These are phyloP conservation scores for Meteorus sp. DNA, from an alignment of 1,140 invertebrate genomes.

Conservation along the genomic window DNA sequence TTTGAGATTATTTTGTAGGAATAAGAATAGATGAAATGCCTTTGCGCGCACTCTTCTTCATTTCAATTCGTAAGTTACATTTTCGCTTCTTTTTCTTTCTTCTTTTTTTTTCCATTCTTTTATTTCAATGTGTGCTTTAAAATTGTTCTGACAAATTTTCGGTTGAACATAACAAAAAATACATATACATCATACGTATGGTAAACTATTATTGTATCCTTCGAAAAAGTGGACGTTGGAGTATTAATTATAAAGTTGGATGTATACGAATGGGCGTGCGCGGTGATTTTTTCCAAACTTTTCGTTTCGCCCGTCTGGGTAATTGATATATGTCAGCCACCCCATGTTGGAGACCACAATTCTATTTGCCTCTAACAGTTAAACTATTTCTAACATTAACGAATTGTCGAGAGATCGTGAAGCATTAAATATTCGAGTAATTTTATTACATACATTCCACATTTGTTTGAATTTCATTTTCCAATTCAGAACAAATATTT, in stretches of 20 bases:
- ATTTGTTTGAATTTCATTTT: constrained; percentile 8
- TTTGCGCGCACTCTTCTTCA: constrained; percentile 6
- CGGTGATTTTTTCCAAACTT: constrained; percentile 20
- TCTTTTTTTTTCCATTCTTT: neutral
- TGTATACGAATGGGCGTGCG: neutral
- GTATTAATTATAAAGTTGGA: constrained; percentile 15
- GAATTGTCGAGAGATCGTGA: constrained; percentile 17
- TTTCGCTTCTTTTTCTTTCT: neutral
- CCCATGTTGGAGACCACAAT: constrained; percentile 11
- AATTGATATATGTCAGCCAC: constrained; percentile 12
- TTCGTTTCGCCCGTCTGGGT: constrained; percentile 9
- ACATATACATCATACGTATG: neutral
- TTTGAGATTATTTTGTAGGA: constrained; percentile 27
- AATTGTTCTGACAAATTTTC: neutral
- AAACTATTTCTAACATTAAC: constrained; percentile 21
- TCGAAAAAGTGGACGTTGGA: neutral
- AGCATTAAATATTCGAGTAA: constrained; percentile 18
- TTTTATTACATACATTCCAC: constrained; percentile 9
- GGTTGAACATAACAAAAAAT: neutral
- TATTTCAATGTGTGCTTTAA: no score
- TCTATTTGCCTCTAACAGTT: constrained; percentile 17
- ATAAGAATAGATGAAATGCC: constrained; percentile 22
- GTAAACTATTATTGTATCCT: neutral
- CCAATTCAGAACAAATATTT: neutral
- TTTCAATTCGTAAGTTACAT: no score